Evolutionary conservation across 1,140 invertebrate species (phyloP), one percentile per base, ranked within the genome.

Genomic region (Drosophila navojoa): DNA sequence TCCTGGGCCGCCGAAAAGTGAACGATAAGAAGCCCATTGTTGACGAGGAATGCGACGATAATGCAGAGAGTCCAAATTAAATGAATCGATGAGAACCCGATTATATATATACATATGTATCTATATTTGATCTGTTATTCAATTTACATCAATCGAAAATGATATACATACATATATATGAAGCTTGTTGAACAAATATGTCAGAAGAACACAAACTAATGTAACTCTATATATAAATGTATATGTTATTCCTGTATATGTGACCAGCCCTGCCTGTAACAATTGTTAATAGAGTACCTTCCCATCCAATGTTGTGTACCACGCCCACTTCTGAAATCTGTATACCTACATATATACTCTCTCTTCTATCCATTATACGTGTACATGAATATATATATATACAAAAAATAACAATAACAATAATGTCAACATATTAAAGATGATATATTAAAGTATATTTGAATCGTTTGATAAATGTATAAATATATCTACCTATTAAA

Each of bases 21-120:
- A 76, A 90, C 0, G 90, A 91, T 50, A 91, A 91, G 57, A 89
- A 87, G 15, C 77, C 90, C 6, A 91, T 91, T 52, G 87, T 91
- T 0, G 85, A 91, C 50, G 89, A 90, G 42, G 75, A 86, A 5
- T 78, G 81, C 25, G 73, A 84, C 27, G 82, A 89, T 4, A 58
- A 64, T 27, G 68, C 70, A 3, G 72, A 40, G 45, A 89, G 70
- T 76, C 82, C 69, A 72, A 69, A 77, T 47, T 64, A 82, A 35
- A 19, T 11, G 29, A 35, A 35, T 54, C 15, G 7, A n/a, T 9
- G n/a, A 27, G 50, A 25, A 9, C 25, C 32, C 13, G n/a, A 15
- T 25, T 25, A n/a, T 25, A 49, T 25, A 44, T 38, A 35, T 35
- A 49, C 15, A 15, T 49, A 64, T 47, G 58, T 5, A 27, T 29